These are phyloP conservation scores for Phodopus roborovskii DNA, from an alignment of 2,113 vertebrate species.

Conservation along the genomic window DNA sequence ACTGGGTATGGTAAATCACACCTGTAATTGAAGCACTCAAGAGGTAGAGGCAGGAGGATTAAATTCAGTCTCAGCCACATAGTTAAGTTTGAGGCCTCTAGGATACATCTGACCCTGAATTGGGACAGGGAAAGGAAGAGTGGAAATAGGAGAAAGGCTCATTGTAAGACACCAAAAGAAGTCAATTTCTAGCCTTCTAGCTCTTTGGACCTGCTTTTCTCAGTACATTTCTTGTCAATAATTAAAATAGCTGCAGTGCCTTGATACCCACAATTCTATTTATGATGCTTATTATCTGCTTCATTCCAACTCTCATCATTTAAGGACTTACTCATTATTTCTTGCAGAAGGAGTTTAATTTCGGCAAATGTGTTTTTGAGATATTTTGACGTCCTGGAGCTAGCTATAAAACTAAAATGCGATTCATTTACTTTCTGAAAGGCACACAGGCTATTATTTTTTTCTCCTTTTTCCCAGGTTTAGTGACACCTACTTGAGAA, in stretches of 20 bases:
- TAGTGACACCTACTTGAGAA: background rate
- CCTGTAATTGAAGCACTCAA: background rate
- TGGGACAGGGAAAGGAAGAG: background rate
- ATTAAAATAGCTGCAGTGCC: conserved; percentile 31
- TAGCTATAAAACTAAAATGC: conserved; percentile 45
- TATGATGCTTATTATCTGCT: conserved; percentile 57
- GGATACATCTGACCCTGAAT: background rate
- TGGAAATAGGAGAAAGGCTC: background rate
- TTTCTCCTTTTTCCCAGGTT: background rate
- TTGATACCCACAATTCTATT: conserved; percentile 29
- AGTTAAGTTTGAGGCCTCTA: background rate
- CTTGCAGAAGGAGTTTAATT: conserved; percentile 45
- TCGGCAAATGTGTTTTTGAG: conserved; percentile 67
- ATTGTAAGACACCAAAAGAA: background rate
- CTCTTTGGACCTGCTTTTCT: background rate
- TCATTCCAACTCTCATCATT: conserved; percentile 43
- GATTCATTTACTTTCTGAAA: conserved; percentile 58
- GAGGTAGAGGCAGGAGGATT: background rate
- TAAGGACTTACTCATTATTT: conserved; percentile 55
- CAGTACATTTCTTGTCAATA: background rate
- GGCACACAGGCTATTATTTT: background rate
- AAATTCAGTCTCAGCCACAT: background rate
- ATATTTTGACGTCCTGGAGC: conserved; percentile 50
- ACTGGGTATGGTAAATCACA: background rate
- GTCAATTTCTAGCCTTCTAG: background rate